Evolutionary conservation across 1,140 invertebrate genomes (phyloP).

Genomic region (Onthophagus taurus): DNA sequence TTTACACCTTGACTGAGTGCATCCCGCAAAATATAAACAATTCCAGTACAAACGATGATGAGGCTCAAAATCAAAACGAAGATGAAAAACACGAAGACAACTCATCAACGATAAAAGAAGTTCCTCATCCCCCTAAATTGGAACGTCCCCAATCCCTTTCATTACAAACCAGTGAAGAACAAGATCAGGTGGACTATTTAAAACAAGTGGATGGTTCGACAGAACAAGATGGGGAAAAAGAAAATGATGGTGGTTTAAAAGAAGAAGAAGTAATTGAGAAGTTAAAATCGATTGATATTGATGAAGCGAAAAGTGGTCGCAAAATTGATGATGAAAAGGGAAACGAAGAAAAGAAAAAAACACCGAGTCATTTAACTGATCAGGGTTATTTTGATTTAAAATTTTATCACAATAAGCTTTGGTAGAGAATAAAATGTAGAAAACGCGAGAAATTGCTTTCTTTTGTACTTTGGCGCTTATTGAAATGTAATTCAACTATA

Average conservation of each 20-base stretch:
- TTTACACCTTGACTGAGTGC: neutral
- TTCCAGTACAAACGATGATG: conserved; percentile 28
- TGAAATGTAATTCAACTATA: too few relatives aligned
- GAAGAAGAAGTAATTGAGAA: conserved; percentile 2
- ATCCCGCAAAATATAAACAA: conserved; percentile 18
- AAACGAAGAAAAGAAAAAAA: conserved; percentile 18
- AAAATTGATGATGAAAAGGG: conserved; percentile 14
- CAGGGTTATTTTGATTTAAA: conserved; percentile 53
- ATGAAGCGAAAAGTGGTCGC: neutral
- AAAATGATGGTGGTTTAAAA: neutral
- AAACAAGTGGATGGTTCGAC: conserved; percentile 34
- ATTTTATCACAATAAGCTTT: conserved; percentile 53
- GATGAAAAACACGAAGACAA: conserved; percentile 3
- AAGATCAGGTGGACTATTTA: conserved; percentile 30
- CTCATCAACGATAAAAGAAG: neutral
- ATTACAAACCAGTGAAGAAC: conserved; percentile 37
- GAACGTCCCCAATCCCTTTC: conserved; percentile 44
- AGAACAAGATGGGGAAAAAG: conserved; percentile 33
- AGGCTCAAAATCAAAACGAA: conserved; percentile 11
- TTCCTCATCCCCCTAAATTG: conserved; percentile 30
- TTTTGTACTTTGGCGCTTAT: too few relatives aligned
- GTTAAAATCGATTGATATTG: neutral
- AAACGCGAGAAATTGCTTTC: too few relatives aligned
- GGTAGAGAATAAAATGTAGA: conserved; percentile 40
- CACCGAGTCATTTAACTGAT: conserved; percentile 40